These are phyloP conservation scores for Brachionus koreanus DNA, from an alignment of 1,140 invertebrate species.

Conservation along the genomic window DNA sequence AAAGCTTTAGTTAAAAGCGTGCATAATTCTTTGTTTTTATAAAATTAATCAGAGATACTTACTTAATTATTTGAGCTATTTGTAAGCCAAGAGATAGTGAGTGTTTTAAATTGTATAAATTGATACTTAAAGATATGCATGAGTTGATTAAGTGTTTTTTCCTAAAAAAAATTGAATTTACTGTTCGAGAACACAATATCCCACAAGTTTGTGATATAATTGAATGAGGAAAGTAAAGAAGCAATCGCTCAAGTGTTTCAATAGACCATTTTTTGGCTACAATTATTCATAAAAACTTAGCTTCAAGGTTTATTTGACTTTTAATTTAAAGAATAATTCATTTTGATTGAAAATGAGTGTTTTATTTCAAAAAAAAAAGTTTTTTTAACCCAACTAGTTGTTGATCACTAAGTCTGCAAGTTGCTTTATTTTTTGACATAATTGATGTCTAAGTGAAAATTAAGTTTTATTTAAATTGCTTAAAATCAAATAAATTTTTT, in stretches of 20 bases:
- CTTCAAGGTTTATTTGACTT: no score
- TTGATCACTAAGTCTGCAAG: no score
- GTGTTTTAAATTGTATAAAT: neutral
- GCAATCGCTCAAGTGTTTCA: conserved; percentile 10
- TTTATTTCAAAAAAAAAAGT: no score
- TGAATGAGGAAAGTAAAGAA: neutral
- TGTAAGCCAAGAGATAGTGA: neutral
- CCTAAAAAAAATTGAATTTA: neutral
- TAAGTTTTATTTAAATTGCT: no score
- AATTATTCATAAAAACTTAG: no score
- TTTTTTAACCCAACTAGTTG: no score
- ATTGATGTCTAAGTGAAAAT: no score
- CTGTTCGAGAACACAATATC: neutral
- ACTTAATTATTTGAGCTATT: conserved; percentile 1
- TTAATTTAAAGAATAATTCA: no score
- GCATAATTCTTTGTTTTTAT: neutral
- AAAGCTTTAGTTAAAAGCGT: neutral
- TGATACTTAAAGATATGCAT: neutral
- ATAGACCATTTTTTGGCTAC: neutral
- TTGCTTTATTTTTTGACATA: no score
- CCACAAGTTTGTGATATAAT: neutral
- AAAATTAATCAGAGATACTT: neutral
- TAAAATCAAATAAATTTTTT: no score
- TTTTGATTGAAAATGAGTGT: no score
- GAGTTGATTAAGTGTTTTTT: neutral